These are phyloP conservation scores for Podilymbus podiceps DNA, from an alignment of 2,113 vertebrate species.

Conservation along the genomic window DNA sequence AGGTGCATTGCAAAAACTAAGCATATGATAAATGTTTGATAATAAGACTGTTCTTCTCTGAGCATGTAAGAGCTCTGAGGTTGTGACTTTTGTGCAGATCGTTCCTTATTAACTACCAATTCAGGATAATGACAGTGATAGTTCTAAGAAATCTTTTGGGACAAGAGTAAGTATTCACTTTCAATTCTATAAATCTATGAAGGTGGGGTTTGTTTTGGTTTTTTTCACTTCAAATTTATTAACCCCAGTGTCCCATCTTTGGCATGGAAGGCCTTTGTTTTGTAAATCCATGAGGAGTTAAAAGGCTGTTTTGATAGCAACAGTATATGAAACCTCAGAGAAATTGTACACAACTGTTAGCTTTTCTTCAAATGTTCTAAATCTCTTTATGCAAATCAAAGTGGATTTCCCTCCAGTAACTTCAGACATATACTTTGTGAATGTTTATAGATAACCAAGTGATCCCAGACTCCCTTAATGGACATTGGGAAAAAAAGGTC, in stretches of 20 bases:
- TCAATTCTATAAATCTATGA: neutral
- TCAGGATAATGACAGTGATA: neutral
- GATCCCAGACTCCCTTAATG: neutral
- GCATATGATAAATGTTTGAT: neutral
- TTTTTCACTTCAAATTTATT: neutral
- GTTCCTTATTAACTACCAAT: neutral
- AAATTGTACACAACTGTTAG: neutral
- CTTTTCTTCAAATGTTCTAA: neutral
- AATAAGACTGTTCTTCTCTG: neutral
- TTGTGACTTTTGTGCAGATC: neutral
- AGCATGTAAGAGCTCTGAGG: neutral
- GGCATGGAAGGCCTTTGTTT: neutral
- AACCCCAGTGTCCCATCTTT: neutral
- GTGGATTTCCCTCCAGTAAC: neutral
- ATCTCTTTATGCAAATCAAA: neutral
- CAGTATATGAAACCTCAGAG: neutral
- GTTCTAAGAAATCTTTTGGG: neutral
- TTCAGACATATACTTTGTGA: neutral
- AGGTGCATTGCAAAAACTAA: neutral
- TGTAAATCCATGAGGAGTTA: neutral
- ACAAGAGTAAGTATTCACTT: neutral
- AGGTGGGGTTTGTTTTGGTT: neutral
- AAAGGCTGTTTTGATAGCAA: neutral
- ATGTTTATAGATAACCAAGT: neutral
- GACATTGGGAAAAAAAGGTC: accelerated